phyloP scores from a whole-genome alignment of 2,797 vertebrate genomes.

The Tragelaphus eurycerus region DNA sequence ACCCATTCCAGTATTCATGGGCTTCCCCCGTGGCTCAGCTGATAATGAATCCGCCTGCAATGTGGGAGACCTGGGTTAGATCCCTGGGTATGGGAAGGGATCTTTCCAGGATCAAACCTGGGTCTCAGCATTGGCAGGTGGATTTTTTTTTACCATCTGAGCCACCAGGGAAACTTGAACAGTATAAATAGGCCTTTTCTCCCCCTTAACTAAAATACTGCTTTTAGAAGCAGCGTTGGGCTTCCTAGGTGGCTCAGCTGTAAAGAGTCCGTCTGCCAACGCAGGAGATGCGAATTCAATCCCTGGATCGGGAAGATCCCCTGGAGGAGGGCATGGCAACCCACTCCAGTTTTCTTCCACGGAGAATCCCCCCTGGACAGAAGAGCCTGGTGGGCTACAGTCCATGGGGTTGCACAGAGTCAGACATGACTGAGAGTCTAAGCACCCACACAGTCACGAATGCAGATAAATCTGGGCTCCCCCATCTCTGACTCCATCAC shows the following conservation, averaged over 20 bases:
- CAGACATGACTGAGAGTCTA: accelerated
- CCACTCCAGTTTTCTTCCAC: neutral
- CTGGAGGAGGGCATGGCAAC: neutral
- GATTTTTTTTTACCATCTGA: neutral
- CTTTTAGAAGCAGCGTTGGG: neutral
- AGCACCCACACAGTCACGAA: neutral
- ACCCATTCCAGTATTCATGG: neutral
- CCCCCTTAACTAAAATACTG: neutral
- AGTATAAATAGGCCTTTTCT: neutral
- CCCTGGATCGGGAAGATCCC: neutral
- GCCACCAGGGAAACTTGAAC: neutral
- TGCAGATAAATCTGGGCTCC: accelerated
- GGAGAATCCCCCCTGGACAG: neutral
- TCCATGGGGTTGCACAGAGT: neutral
- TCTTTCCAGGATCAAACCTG: neutral
- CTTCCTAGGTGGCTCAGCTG: neutral
- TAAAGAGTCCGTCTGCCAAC: neutral
- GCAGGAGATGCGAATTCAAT: neutral
- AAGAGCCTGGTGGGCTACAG: neutral
- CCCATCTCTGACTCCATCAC: neutral
- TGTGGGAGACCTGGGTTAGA: neutral
- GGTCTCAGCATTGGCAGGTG: neutral
- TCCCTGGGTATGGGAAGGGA: neutral
- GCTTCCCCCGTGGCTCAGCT: neutral
- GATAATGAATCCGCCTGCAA: neutral